A percentile compares a stretch with the other conserved stretches of the same genome.
Conservation (phyloP, 2,888 invertebrate species). For the Apoda limacodes region DNA sequence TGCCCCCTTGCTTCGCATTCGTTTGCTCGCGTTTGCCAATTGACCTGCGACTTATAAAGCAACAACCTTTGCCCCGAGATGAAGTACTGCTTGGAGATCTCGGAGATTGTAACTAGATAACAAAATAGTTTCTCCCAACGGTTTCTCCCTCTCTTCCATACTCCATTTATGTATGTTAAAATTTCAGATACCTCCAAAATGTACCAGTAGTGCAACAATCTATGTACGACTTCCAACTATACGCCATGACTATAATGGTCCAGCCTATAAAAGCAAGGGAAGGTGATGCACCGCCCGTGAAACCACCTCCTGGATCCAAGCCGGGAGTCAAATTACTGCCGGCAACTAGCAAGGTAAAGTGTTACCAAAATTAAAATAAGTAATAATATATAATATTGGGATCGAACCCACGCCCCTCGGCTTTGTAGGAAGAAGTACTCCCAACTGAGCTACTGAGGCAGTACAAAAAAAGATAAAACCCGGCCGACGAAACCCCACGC, state of each 20-base stretch:
- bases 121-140: too few species aligned
- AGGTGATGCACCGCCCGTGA: conserved; percentile 36
- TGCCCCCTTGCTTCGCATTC: too few species aligned
- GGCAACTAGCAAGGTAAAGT: conserved; percentile 51
- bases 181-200: conserved; percentile 68
- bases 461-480: background rate
- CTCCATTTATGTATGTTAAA: too few species aligned
- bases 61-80: too few species aligned
- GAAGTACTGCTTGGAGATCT: too few species aligned
- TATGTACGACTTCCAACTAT: conserved; percentile 50
- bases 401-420: too few species aligned
- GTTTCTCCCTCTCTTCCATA: too few species aligned
- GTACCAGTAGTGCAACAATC: conserved; percentile 40
- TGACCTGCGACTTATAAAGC: too few species aligned
- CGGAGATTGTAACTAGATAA: too few species aligned
- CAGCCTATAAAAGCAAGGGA: conserved; percentile 41
- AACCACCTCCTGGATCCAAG: conserved; percentile 35
- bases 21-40: too few species aligned
- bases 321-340: conserved; percentile 39
- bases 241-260: conserved; percentile 38
- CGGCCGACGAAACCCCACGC: background rate
- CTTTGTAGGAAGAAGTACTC: too few species aligned
- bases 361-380: background rate
- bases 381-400: background rate
- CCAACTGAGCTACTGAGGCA: too few species aligned